Base-by-base conservation (phyloP, 2,888 invertebrate genomes). In the Lasioglossum villosulum region DNA sequence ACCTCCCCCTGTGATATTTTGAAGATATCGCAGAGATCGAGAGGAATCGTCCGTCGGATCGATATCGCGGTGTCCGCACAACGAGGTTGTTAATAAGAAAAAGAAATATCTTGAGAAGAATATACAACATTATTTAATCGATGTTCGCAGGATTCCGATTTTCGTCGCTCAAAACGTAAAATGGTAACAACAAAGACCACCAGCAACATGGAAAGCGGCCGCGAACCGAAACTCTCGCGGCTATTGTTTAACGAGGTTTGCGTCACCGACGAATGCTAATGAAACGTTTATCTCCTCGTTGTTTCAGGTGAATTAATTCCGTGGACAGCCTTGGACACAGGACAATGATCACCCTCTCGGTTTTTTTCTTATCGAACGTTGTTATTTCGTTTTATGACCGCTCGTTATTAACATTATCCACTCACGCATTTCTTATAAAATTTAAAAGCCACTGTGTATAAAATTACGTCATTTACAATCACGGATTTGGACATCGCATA, bases 191-290 rank as follows among this genome's bases (percentile, higher is more conserved):
- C 52, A 27, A 83, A 78, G 82, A 14, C 59, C 63, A 68, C n/a
- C 68, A 74, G 70, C 80, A 80, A 82, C 68, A 42, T 80, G 82
- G 63, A 78, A 85, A 86, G 74, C 30, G 34, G 19, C 63, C 71
- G 71, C 52, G 76, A 80, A 68, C 79, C 75, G 73, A 86, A 75
- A 74, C 72, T 73, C 75, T 39, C 76, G 75, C 75, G 39, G 59
- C 83, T 82, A 86, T 87, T 86, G 87, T 90, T 83, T 86, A 78
- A 84, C 72, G 75, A 48, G 52, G 79, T 77, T 89, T 91, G 75
- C 91, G 86, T 91, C 88, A 91, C 37, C 81, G 66, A 27, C 78
- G 42, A 86, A 87, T 90, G 88, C 88, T 89, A 90, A 90, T 88
- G 84, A 81, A 80, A 84, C 88, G 70, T 83, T 84, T 88, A 90